These are phyloP conservation scores for Bursaphelenchus mucronatus DNA, from an alignment of 1,140 invertebrate genomes.

Conservation along the genomic window DNA sequence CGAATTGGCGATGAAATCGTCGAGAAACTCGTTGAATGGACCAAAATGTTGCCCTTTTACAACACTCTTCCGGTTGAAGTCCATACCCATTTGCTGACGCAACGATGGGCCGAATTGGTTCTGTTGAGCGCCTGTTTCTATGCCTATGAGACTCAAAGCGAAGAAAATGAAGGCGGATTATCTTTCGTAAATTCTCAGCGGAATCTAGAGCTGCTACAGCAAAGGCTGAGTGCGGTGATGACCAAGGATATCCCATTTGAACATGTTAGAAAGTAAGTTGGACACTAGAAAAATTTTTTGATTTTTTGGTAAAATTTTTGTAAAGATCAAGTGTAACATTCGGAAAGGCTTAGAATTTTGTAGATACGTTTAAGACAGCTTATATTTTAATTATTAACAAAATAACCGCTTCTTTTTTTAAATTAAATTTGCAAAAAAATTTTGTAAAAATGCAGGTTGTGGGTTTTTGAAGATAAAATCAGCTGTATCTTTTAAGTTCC, in stretches of 20 bases:
- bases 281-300: not conserved
- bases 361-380: constrained; percentile 1
- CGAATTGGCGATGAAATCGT: constrained; percentile 60
- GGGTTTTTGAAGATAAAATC: too few relatives aligned
- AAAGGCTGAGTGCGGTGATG: constrained; percentile 53
- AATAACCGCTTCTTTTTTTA: too few relatives aligned
- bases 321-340: too few relatives aligned
- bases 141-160: constrained; percentile 22
- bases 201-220: constrained; percentile 52
- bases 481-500: too few relatives aligned
- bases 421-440: too few relatives aligned
- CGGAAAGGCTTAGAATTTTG: not conserved
- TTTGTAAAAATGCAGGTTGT: too few relatives aligned
- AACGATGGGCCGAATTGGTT: constrained; percentile 73
- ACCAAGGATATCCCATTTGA: constrained; percentile 57
- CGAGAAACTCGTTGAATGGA: constrained; percentile 93
- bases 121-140: constrained; percentile 44
- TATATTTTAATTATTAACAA: too few relatives aligned
- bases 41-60: constrained; percentile 91
- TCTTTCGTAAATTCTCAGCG: constrained; percentile 42
- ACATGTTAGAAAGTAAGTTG: constrained; percentile 49
- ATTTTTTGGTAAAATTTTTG: constrained; percentile 1
- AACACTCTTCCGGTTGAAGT: constrained; percentile 84
- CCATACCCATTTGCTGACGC: constrained; percentile 83
- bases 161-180: constrained; percentile 24